A percentile compares a stretch with the other conserved stretches of the same genome.
Evolutionary conservation across 1,140 invertebrate species (phyloP).

Genomic region (Sycobia sp.): DNA sequence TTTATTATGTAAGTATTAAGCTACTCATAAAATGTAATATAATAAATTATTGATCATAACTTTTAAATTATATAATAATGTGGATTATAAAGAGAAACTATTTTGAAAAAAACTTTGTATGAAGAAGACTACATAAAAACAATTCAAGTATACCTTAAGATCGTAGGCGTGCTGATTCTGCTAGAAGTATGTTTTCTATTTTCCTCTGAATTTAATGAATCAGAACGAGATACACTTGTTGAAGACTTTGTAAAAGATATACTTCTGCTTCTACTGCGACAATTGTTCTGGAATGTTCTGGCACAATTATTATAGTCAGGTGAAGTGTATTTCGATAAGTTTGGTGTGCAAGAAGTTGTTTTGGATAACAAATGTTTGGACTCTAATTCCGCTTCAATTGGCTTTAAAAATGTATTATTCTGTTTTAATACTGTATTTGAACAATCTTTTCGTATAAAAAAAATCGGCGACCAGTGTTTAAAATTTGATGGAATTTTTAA

Average conservation of each 20-base stretch:
- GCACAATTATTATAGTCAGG: background rate
- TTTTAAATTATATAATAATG: too few relatives aligned
- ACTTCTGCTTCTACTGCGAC: slow-evolving; percentile 24
- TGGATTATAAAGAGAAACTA: too few relatives aligned
- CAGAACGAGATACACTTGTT: slow-evolving; percentile 46
- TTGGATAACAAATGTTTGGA: background rate
- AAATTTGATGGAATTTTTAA: background rate
- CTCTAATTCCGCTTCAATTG: background rate
- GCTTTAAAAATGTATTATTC: background rate
- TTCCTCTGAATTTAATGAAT: slow-evolving; percentile 46
- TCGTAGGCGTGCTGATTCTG: slow-evolving; percentile 52
- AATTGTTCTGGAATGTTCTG: background rate
- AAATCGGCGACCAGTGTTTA: background rate
- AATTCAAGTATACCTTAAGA: slow-evolving; percentile 43
- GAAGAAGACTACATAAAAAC: background rate
- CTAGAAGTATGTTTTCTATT: slow-evolving; percentile 51
- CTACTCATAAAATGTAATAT: too few relatives aligned
- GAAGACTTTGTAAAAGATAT: slow-evolving; percentile 42
- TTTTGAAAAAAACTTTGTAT: background rate
- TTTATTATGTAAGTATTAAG: too few relatives aligned
- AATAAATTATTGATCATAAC: too few relatives aligned
- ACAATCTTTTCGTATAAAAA: background rate
- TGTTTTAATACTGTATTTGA: slow-evolving; percentile 7
- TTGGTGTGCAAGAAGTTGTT: background rate
- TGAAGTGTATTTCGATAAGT: background rate